These are phyloP conservation scores for Scopus umbretta DNA, from an alignment of 2,113 vertebrate species.

Conservation along the genomic window DNA sequence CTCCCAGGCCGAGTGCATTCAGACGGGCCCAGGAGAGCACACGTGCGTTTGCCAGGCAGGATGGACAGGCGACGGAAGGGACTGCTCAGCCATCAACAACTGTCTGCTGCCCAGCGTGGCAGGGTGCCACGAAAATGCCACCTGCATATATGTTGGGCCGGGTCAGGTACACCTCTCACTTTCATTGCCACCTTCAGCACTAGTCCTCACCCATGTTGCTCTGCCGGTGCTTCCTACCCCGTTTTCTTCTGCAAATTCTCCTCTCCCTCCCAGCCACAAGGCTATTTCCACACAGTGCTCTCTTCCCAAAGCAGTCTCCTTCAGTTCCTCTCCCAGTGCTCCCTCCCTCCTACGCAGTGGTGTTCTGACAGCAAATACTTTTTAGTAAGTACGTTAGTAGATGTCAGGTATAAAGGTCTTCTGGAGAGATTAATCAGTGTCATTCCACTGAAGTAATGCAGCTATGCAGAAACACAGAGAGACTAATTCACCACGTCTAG, in stretches of 20 bases:
- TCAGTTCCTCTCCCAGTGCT: not conserved
- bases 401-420: not conserved
- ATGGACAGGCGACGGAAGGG: conserved; percentile 82
- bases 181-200: not conserved
- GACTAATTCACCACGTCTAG: not conserved
- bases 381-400: not conserved
- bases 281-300: not conserved
- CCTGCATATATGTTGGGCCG: conserved; percentile 85
- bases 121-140: conserved; percentile 82
- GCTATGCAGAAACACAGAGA: not conserved
- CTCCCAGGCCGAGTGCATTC: conserved; percentile 84
- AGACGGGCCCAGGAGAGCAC: conserved; percentile 60
- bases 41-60: conserved; percentile 82
- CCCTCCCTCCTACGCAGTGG: accelerated
- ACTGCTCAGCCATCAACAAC: conserved; percentile 86
- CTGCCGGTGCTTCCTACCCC: not conserved
- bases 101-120: conserved; percentile 71
- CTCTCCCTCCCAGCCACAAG: not conserved
- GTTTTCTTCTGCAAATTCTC: not conserved
- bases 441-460: not conserved
- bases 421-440: not conserved
- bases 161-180: conserved; percentile 77
- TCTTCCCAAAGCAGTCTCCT: not conserved
- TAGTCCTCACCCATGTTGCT: not conserved
- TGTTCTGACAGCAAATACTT: not conserved